Percentiles rank a stretch among this genome's conserved stretches.
Evolutionary conservation across 2,113 vertebrate genomes (phyloP).

Genomic region (Eurystomus gularis): DNA sequence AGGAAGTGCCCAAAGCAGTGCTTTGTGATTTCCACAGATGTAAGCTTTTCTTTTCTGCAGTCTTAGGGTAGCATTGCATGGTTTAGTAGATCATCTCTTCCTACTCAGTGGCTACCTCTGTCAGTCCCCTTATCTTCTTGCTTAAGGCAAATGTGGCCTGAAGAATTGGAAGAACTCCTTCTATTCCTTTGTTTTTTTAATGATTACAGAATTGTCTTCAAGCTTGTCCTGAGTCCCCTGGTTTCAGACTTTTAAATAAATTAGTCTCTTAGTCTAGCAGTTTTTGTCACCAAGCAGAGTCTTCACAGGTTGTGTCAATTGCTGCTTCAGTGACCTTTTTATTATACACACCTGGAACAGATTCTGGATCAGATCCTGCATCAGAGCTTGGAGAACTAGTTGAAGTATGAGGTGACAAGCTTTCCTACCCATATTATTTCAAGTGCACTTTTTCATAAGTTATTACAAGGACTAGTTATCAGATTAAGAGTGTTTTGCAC

Average conservation of each 20-base stretch:
- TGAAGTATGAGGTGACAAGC: not conserved
- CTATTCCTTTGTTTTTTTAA: not conserved
- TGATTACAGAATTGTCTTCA: not conserved
- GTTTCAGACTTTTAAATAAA: not conserved
- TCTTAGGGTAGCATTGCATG: not conserved
- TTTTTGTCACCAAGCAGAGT: not conserved
- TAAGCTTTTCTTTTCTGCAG: not conserved
- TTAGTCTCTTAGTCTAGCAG: not conserved
- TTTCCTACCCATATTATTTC: not conserved
- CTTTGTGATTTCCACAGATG: not conserved
- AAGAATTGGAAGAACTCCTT: not conserved
- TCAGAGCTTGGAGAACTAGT: not conserved
- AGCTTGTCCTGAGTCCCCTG: not conserved
- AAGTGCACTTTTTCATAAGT: not conserved
- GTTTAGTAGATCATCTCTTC: not conserved
- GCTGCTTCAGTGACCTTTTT: conserved; percentile 3
- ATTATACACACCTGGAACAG: not conserved
- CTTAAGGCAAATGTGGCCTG: not conserved
- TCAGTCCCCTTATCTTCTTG: not conserved
- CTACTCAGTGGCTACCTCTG: not conserved
- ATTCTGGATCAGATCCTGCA: not conserved
- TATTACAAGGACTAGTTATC: not conserved
- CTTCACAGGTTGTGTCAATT: not conserved
- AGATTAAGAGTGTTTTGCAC: not conserved
- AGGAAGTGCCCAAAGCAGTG: not conserved